Conservation (phyloP, 2,113 vertebrate genomes). For the Mustela nigripes region DNA sequence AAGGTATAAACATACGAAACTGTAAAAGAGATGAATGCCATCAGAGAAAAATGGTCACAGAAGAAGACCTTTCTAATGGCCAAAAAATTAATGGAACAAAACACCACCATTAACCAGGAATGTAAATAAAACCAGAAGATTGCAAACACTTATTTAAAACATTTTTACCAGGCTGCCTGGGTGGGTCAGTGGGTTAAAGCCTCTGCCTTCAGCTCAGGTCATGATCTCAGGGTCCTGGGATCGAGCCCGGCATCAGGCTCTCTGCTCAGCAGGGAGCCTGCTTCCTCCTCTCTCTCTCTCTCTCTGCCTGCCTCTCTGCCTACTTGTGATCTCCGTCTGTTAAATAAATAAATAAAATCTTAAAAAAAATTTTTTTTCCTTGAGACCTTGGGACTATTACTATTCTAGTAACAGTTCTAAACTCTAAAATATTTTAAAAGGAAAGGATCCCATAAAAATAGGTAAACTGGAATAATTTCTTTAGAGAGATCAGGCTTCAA, state of each 20-base stretch:
- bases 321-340: too few species aligned
- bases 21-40: not conserved
- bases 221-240: too few species aligned
- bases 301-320: too few species aligned
- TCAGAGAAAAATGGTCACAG: not conserved
- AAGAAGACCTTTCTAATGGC: not conserved
- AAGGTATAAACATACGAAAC: not conserved
- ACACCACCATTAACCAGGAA: not conserved
- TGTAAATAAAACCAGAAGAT: not conserved
- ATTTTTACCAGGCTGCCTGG: too few species aligned
- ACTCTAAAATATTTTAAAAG: constrained; percentile 1
- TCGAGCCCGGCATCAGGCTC: too few species aligned
- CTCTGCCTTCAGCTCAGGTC: too few species aligned
- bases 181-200: too few species aligned
- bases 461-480: not conserved
- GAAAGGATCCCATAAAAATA: not conserved
- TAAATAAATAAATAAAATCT: too few species aligned
- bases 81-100: not conserved
- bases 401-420: not conserved
- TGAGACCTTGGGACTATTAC: not conserved
- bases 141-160: not conserved
- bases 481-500: not conserved
- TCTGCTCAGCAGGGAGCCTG: too few species aligned
- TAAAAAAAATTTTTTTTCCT: not conserved
- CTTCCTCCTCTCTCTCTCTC: too few species aligned